Conservation (phyloP, 2,113 vertebrate genomes). For the Poeciliopsis turrubarensis region DNA sequence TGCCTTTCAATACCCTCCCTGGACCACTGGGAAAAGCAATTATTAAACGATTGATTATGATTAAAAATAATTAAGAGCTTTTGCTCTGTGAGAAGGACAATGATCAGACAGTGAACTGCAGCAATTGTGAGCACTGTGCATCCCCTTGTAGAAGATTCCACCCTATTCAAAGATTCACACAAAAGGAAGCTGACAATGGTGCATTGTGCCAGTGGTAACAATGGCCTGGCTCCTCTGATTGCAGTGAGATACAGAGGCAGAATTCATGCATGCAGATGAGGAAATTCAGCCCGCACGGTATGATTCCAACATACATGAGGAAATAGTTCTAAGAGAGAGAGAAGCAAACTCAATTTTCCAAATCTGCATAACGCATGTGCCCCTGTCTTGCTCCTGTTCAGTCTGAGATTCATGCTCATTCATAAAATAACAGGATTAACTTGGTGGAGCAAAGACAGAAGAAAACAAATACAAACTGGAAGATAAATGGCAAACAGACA, state of each 20-base stretch:
- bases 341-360: slow-evolving; percentile 2
- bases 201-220: slow-evolving; percentile 51
- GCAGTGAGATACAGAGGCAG: slow-evolving; percentile 25
- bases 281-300: background rate
- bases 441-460: slow-evolving; percentile 19
- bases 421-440: slow-evolving; percentile 25
- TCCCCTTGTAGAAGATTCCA: slow-evolving; percentile 20
- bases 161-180: slow-evolving; percentile 31
- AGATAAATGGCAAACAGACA: slow-evolving; percentile 12
- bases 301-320: background rate
- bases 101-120: slow-evolving; percentile 17
- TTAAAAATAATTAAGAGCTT: slow-evolving; percentile 51
- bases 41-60: slow-evolving; percentile 69
- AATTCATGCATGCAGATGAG: slow-evolving; percentile 17
- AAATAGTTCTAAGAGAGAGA: slow-evolving; percentile 7
- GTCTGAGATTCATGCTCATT: slow-evolving; percentile 23
- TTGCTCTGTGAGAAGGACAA: slow-evolving; percentile 54
- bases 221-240: slow-evolving; percentile 37
- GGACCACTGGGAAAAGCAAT: slow-evolving; percentile 66
- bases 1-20: slow-evolving; percentile 57
- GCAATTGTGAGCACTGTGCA: slow-evolving; percentile 39
- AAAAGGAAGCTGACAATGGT: slow-evolving; percentile 51
- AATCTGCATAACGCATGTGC: slow-evolving; percentile 20
- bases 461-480: background rate
- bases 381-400: background rate